These are phyloP conservation scores for Eilema griseolum DNA, from an alignment of 2,888 invertebrate genomes.

Conservation along the genomic window DNA sequence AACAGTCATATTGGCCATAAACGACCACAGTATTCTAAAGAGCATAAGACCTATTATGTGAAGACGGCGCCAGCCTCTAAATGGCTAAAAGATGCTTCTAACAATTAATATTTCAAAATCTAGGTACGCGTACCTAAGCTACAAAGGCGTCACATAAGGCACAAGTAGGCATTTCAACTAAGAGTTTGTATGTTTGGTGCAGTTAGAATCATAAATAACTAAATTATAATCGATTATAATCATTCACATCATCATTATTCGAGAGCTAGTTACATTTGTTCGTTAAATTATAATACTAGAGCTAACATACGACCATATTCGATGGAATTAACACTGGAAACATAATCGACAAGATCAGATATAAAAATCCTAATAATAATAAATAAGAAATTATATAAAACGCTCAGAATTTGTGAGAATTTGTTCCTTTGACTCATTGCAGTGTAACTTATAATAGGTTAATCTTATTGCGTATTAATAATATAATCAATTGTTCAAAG, in stretches of 20 bases:
- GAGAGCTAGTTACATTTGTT: conserved; percentile 18
- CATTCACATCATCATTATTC: conserved; percentile 23
- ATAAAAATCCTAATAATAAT: conserved; percentile 8
- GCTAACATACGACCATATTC: conserved; percentile 30
- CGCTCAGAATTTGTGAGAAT: conserved; percentile 41
- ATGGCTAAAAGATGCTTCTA: background rate
- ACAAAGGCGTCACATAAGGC: conserved; percentile 1
- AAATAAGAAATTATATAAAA: conserved; percentile 18
- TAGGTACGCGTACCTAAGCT: too few species aligned
- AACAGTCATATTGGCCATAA: too few species aligned
- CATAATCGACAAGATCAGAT: background rate
- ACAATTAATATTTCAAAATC: background rate
- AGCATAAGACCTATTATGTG: background rate
- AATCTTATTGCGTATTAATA: background rate
- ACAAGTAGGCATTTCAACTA: background rate
- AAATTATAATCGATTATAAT: conserved; percentile 22
- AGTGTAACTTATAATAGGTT: background rate
- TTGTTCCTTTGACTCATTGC: conserved; percentile 29
- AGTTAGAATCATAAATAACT: conserved; percentile 14
- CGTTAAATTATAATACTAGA: conserved; percentile 21
- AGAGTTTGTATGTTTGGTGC: conserved; percentile 23
- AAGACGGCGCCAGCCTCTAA: background rate
- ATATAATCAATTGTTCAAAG: background rate
- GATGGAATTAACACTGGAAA: conserved; percentile 36
- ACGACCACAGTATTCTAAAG: background rate